Percentiles rank a stretch among this genome's conserved stretches.
Evolutionary conservation across 2,797 vertebrate genomes (phyloP).

Genomic region (Diplodus sargus): DNA sequence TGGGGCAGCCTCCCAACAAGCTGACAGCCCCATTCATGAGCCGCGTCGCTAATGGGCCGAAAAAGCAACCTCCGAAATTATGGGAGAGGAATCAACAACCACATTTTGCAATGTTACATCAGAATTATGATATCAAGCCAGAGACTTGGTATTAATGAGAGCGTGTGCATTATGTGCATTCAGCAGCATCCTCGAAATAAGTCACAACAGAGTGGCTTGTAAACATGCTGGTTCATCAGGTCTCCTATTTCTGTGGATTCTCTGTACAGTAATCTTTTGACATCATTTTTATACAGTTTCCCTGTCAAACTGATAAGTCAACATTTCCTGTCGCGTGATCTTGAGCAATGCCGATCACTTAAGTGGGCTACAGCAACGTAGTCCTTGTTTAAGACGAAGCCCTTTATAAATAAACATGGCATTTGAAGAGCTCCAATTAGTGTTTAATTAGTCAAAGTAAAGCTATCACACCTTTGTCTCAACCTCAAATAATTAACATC

Average conservation of each 20-base stretch:
- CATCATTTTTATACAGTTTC: not conserved
- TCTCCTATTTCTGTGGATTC: not conserved
- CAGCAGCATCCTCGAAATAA: not conserved
- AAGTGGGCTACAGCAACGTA: not conserved
- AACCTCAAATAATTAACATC: conserved; percentile 16
- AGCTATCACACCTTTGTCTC: conserved; percentile 10
- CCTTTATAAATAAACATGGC: conserved; percentile 20
- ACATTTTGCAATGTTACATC: conserved; percentile 28
- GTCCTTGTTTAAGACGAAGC: not conserved
- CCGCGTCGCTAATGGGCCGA: not conserved
- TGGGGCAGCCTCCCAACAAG: conserved; percentile 2
- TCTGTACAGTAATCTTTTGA: not conserved
- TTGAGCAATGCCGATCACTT: conserved; percentile 3
- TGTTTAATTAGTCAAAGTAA: conserved; percentile 8
- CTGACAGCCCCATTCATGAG: not conserved
- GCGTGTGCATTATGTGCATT: not conserved
- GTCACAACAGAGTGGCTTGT: not conserved
- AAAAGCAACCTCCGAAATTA: conserved; percentile 1
- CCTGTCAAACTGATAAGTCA: not conserved
- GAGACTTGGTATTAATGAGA: conserved; percentile 8
- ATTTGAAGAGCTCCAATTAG: conserved; percentile 23
- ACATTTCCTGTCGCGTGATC: not conserved
- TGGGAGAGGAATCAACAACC: not conserved
- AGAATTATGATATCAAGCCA: conserved; percentile 13
- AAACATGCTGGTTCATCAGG: not conserved